Evolutionary conservation across 2,797 vertebrate species (phyloP).

Genomic region (Peromyscus attwateri): DNA sequence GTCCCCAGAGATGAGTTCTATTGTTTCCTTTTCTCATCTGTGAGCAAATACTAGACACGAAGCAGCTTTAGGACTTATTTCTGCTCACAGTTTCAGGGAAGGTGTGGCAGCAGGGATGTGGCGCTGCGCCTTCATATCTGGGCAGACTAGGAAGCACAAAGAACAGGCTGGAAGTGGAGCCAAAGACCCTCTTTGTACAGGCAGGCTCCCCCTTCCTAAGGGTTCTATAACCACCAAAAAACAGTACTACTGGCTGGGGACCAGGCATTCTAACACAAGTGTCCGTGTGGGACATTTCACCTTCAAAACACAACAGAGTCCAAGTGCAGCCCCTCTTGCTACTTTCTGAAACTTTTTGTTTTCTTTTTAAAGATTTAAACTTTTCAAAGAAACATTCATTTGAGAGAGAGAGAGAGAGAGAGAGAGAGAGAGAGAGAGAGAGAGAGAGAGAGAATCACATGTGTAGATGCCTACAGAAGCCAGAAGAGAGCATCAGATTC

Average conservation of each 20-base stretch:
- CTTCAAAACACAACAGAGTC: not conserved
- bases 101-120: too few relatives aligned
- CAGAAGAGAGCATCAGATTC: not conserved
- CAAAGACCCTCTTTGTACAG: too few relatives aligned
- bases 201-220: not conserved
- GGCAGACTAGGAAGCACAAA: not conserved
- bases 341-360: not conserved
- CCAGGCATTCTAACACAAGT: not conserved
- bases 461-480: too few relatives aligned
- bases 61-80: not conserved
- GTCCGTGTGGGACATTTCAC: not conserved
- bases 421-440: too few relatives aligned
- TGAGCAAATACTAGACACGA: not conserved
- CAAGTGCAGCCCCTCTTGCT: not conserved
- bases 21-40: not conserved
- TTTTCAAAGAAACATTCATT: not conserved
- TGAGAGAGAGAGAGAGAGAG: not conserved
- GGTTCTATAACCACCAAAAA: not conserved
- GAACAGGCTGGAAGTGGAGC: not conserved
- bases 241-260: not conserved
- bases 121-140: not conserved
- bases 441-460: too few relatives aligned
- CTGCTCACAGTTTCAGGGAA: not conserved
- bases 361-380: not conserved
- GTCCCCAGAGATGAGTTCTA: not conserved